phyloP scores from a whole-genome alignment of 1,140 invertebrate species.

The Bombus confusus region DNA sequence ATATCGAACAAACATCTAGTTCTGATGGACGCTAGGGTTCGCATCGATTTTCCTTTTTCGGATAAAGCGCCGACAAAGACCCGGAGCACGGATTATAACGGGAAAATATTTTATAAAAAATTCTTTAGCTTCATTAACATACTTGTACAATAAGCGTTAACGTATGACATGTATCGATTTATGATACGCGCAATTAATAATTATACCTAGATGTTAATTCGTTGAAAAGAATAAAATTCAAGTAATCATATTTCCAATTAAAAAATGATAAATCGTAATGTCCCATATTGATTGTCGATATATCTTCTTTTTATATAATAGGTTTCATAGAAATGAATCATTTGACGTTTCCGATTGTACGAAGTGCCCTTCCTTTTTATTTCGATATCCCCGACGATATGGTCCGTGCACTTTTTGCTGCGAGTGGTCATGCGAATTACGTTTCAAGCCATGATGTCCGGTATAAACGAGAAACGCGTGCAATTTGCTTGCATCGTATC shows the following conservation, averaged over 20 bases:
- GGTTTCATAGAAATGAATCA: neutral
- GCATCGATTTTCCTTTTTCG: neutral
- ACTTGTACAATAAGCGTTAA: neutral
- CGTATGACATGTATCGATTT: neutral
- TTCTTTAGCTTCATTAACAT: neutral
- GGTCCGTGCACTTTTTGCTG: neutral
- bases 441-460: neutral
- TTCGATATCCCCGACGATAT: neutral
- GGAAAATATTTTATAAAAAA: constrained; percentile 13
- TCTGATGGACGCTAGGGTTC: neutral
- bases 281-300: neutral
- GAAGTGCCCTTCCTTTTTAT: neutral
- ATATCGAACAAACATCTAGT: constrained; percentile 14
- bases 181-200: neutral
- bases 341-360: neutral
- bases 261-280: neutral
- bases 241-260: neutral
- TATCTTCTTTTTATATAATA: neutral
- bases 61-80: no score
- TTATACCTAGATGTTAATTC: neutral
- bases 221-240: neutral
- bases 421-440: constrained; percentile 1
- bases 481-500: constrained; percentile 19
- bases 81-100: neutral
- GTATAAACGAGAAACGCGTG: constrained; percentile 34